Base-by-base conservation (phyloP, 2,888 invertebrate species). In the Axea sp. region DNA sequence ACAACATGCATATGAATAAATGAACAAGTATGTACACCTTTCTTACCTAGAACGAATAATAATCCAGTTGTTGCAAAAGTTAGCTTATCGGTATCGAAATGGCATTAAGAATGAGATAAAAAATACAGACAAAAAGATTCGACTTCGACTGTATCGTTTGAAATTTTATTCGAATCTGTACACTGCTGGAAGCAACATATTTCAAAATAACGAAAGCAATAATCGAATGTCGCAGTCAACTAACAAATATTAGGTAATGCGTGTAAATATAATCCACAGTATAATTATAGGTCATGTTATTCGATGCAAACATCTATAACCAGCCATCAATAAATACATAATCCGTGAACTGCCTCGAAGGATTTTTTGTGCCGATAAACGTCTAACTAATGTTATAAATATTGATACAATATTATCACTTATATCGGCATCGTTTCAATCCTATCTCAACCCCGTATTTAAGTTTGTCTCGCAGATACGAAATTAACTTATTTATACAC, bases 111-210 rank as follows among this genome's bases (percentile, higher is more conserved):
- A n/a, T n/a, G n/a, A n/a, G n/a, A n/a, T n/a, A 24, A 24, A 24
- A 24, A 3, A 24, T 24, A 24, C 1, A 1, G 7, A 59, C 14
- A 30, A 24, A 15, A 41, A 51, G 35, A 33, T 26, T 15, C 19
- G 8, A 15, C 11, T 24, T 31, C 59, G 65, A 73, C 76, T 78
- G 76, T 81, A 76, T 77, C 67, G 77, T 74, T 78, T 77, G 78
- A 76, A 76, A 73, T 80, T 82, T 82, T 81, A 80, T 82, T 81
- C 79, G 76, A 79, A 77, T 79, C 81, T 82, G 82, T 82, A 81
- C 82, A 82, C 76, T 80, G 77, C 81, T 82, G 65, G 74, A 82
- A 82, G 82, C 80, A 79, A 77, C 71, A 78, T 76, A 80, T 77
- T 77, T 76, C 62, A 69, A 76, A 76, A 77, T 80, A 75, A 78